A percentile compares a stretch with the other conserved stretches of the same genome.
These are phyloP conservation scores for Drosophila bunnanda DNA, from an alignment of 2,888 invertebrate species.

Conservation along the genomic window DNA sequence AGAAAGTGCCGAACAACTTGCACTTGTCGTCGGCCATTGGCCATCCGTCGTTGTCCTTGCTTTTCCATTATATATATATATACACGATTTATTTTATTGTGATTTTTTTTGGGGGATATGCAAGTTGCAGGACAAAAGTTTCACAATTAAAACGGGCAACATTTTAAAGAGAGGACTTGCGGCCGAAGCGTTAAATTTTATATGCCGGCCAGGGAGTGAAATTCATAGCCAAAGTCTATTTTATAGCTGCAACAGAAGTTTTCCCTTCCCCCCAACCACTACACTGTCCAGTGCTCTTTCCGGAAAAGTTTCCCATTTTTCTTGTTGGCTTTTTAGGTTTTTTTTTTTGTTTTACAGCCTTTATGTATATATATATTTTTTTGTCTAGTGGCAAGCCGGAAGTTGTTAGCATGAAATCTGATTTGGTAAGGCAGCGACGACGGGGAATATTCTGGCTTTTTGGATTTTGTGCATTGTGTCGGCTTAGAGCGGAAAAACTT, in stretches of 20 bases:
- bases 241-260: conserved; percentile 48
- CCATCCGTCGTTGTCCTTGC: conserved; percentile 23
- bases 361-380: conserved; percentile 5
- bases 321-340: conserved; percentile 38
- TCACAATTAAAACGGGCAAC: conserved; percentile 68
- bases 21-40: conserved; percentile 42
- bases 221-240: conserved; percentile 59
- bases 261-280: background rate
- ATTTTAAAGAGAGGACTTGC: conserved; percentile 50
- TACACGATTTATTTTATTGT: conserved; percentile 6
- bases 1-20: conserved; percentile 46
- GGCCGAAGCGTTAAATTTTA: conserved; percentile 47
- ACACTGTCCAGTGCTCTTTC: conserved; percentile 12
- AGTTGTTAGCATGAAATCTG: conserved; percentile 53
- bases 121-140: conserved; percentile 64
- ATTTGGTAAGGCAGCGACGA: conserved; percentile 34
- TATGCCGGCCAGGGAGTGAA: conserved; percentile 43
- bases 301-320: conserved; percentile 40
- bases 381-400: conserved; percentile 30
- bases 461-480: conserved; percentile 39
- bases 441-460: conserved; percentile 48
- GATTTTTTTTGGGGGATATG: conserved; percentile 50
- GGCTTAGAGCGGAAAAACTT: conserved; percentile 26
- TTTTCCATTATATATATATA: conserved; percentile 18
- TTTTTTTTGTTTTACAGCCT: conserved; percentile 18